Evolutionary conservation across 2,888 invertebrate genomes (phyloP).

Genomic region (Trimorus sp.): DNA sequence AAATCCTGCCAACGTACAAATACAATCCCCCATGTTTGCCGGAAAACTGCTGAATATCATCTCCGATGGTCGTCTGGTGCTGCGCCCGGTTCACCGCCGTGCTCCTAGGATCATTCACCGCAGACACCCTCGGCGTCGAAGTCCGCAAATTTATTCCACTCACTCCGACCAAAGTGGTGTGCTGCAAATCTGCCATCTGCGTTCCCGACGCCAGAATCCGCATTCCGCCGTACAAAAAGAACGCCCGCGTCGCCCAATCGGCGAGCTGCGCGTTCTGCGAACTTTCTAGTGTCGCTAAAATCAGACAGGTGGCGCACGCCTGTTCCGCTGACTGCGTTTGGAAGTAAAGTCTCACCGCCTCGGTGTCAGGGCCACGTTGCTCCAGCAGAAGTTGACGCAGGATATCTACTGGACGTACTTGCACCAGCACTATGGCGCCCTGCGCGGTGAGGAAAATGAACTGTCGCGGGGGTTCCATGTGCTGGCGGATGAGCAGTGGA

Average conservation of each 20-base stretch:
- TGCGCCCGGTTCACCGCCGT: slow-evolving; percentile 66
- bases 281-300: slow-evolving; percentile 90
- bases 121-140: slow-evolving; percentile 76
- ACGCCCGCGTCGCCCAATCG: slow-evolving; percentile 95
- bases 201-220: slow-evolving; percentile 68
- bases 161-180: slow-evolving; percentile 62
- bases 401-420: slow-evolving; percentile 94
- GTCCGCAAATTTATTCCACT: slow-evolving; percentile 74
- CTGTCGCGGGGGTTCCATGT: slow-evolving; percentile 87
- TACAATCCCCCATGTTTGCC: slow-evolving; percentile 97
- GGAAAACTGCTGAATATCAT: slow-evolving; percentile 83
- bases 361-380: slow-evolving; percentile 92
- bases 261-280: slow-evolving; percentile 86
- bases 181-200: slow-evolving; percentile 69
- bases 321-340: slow-evolving; percentile 91
- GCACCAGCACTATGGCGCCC: slow-evolving; percentile 91
- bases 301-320: slow-evolving; percentile 93
- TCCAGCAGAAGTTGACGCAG: slow-evolving; percentile 91
- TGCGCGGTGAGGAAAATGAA: slow-evolving; percentile 94
- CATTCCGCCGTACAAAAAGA: slow-evolving; percentile 95
- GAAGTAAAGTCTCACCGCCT: slow-evolving; percentile 93
- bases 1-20: slow-evolving; percentile 92
- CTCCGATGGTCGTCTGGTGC: slow-evolving; percentile 70
- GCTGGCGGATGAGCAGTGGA: slow-evolving; percentile 88
- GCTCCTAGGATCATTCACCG: slow-evolving; percentile 69